phyloP scores from a whole-genome alignment of 2,113 vertebrate genomes.

The Stomatorhinus ivindoensis region DNA sequence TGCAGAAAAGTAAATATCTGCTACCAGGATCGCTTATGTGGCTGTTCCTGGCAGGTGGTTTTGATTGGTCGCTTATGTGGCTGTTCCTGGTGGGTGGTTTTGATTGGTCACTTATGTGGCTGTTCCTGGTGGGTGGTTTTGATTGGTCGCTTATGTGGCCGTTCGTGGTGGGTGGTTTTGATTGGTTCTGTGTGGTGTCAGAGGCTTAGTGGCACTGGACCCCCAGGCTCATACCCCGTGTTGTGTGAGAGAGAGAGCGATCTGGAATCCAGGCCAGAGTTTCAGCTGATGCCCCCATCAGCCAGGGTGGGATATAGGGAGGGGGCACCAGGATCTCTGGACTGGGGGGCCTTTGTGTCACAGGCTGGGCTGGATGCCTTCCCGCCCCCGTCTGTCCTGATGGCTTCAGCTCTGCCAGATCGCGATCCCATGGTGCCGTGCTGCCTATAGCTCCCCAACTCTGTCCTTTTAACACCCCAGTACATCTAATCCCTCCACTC shows the following conservation, averaged over 20 bases:
- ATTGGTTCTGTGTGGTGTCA: not conserved
- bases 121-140: not conserved
- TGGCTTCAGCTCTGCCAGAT: not conserved
- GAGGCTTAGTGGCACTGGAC: not conserved
- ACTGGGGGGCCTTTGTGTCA: not conserved
- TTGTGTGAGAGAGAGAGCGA: not conserved
- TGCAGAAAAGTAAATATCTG: not conserved
- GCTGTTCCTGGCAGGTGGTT: not conserved
- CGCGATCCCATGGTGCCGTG: not conserved
- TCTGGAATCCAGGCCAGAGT: not conserved
- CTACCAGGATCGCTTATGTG: not conserved
- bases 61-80: not conserved
- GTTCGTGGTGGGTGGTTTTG: not conserved
- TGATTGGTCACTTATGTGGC: not conserved
- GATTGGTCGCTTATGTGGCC: not conserved
- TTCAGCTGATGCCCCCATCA: not conserved
- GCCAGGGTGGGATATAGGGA: not conserved
- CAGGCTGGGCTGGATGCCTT: not conserved
- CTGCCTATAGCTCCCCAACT: not conserved
- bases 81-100: not conserved
- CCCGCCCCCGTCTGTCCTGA: not conserved
- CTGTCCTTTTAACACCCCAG: not conserved
- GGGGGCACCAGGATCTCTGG: not conserved
- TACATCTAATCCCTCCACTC: not conserved
- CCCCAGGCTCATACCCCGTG: not conserved